Percentiles rank a stretch among this genome's conserved stretches.
phyloP scores from a whole-genome alignment of 2,888 invertebrate genomes.

The Brassicogethes aeneus region DNA sequence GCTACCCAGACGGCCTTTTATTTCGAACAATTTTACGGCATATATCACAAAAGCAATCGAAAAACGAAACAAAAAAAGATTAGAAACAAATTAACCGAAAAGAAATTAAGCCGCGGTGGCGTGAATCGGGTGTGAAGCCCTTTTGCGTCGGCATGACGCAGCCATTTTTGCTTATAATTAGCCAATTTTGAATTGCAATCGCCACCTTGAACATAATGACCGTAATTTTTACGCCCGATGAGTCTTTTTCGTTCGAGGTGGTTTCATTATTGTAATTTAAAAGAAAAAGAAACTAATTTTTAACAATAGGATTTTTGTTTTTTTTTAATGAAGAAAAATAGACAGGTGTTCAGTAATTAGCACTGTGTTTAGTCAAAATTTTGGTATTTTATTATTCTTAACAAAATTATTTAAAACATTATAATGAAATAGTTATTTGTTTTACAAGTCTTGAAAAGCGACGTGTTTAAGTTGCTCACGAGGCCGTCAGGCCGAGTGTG shows the following conservation, averaged over 20 bases:
- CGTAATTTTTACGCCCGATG: slow-evolving; percentile 3
- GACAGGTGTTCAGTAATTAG: too few relatives aligned
- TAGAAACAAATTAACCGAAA: slow-evolving; percentile 1
- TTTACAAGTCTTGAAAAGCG: too few relatives aligned
- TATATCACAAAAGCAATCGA: background rate
- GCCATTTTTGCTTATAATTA: slow-evolving; percentile 20
- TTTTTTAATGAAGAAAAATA: too few relatives aligned
- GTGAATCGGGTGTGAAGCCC: slow-evolving; percentile 12
- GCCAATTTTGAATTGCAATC: slow-evolving; percentile 21
- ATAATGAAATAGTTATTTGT: too few relatives aligned
- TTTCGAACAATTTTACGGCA: background rate
- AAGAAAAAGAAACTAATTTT: background rate
- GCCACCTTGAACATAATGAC: slow-evolving; percentile 7
- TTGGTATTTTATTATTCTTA: too few relatives aligned
- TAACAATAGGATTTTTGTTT: too few relatives aligned
- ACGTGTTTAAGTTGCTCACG: too few relatives aligned
- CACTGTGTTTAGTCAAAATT: too few relatives aligned
- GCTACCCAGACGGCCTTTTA: background rate
- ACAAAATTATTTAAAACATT: too few relatives aligned
- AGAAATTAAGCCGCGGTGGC: background rate
- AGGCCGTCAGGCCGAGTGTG: too few relatives aligned
- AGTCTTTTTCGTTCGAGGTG: background rate
- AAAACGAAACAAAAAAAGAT: background rate
- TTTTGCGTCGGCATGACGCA: slow-evolving; percentile 19
- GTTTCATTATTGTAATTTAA: background rate